These are phyloP conservation scores for Dryomyza anilis DNA, from an alignment of 2,888 invertebrate species.

Conservation along the genomic window DNA sequence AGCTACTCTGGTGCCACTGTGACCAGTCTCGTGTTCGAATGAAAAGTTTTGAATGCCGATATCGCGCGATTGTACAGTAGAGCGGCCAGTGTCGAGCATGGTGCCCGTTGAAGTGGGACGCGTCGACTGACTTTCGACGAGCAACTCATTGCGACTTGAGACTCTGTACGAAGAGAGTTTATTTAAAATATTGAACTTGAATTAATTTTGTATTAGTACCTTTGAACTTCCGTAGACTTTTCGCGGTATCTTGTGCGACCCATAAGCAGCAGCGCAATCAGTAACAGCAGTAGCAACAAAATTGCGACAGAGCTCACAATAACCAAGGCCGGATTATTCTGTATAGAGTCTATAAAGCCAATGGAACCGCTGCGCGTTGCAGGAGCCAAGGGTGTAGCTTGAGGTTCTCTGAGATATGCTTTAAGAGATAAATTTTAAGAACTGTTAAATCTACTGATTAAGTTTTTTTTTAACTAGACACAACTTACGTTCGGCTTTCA, in stretches of 20 bases:
- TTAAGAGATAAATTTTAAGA: no score
- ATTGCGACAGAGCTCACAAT: conserved; percentile 54
- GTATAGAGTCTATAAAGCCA: conserved; percentile 53
- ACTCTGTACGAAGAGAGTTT: conserved; percentile 42
- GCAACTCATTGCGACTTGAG: conserved; percentile 53
- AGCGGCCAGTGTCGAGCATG: conserved; percentile 40
- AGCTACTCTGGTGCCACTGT: conserved; percentile 34
- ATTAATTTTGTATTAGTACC: conserved; percentile 41
- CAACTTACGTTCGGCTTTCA: conserved; percentile 84
- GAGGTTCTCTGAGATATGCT: conserved; percentile 60
- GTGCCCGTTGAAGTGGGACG: conserved; percentile 48
- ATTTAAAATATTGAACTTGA: neutral
- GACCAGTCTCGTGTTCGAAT: conserved; percentile 47
- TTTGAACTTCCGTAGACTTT: conserved; percentile 47
- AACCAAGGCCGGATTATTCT: conserved; percentile 55
- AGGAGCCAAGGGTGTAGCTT: conserved; percentile 60
- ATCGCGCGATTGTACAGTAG: conserved; percentile 45
- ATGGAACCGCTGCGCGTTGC: conserved; percentile 52
- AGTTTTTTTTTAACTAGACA: neutral
- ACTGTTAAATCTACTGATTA: neutral
- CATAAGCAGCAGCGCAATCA: conserved; percentile 55
- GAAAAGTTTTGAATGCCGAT: conserved; percentile 56
- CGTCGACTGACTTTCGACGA: conserved; percentile 50
- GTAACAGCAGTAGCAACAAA: conserved; percentile 52
- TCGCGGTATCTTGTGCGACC: conserved; percentile 51